Evolutionary conservation across 2,113 vertebrate genomes (phyloP), one percentile per base, ranked within the genome.

Genomic region (Neofelis nebulosa): DNA sequence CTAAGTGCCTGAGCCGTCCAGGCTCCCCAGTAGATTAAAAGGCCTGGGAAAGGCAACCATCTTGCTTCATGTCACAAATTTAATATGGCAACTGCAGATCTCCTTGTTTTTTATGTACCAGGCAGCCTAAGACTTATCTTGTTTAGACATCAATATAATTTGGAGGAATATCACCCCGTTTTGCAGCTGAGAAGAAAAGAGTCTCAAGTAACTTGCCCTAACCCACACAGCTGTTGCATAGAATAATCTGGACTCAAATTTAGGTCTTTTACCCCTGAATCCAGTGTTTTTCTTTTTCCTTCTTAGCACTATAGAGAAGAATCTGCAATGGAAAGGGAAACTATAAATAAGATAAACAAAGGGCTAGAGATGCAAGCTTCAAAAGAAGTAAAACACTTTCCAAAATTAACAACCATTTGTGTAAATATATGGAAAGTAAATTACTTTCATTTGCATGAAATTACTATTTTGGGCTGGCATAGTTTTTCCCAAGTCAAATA

Each of bases 401-500:
- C 85, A 92, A 87, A 91, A 76, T 94, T 91, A 93, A 65, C 69
- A 85, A 76, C 66, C 55, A 57, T 81, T 94, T 88, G 63, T 96
- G 94, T 93, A 88, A 95, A 71, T 29, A 68, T 38, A 50, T 63
- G 76, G 76, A 89, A 55, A 96, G 29, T 50, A 87, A 93, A 94
- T 92, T 92, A 65, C 73, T 96, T 95, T 94, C 63, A 90, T 96
- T 97, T 97, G 76, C 50, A 81, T 92, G 55, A 96, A 97, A 92
- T 96, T 89, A 57, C 79, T 90, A n/a, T 96, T 87, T 95, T 36
- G 57, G 73, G 66, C 15, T 87, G 48, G 38, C 6, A 3, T 89
- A 41, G 63, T 71, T 92, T 97, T 95, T 89, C 93, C 61, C 52
- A 87, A 89, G 90, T 96, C 95, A 97, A 89, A 96, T 93, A 69